A percentile compares a stretch with the other conserved stretches of the same genome.
Evolutionary conservation across 2,797 vertebrate species (phyloP).

Genomic region (Phaenicophaeus curvirostris): DNA sequence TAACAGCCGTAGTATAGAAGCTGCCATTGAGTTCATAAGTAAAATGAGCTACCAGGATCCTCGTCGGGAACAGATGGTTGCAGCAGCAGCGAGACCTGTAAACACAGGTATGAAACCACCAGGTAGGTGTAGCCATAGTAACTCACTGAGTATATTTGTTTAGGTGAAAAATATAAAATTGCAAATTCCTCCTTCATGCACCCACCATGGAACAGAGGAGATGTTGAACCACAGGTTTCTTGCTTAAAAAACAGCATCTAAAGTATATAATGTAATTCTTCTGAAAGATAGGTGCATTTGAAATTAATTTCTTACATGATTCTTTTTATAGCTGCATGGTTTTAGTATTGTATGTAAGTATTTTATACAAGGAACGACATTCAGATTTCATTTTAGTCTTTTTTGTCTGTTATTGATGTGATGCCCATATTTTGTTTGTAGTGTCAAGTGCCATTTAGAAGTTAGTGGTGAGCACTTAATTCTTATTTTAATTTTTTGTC

Average conservation of each 20-base stretch:
- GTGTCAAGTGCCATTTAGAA: background rate
- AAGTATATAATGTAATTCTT: background rate
- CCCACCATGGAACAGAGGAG: background rate
- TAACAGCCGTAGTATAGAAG: constrained; percentile 87
- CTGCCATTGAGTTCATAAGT: constrained; percentile 90
- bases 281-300: background rate
- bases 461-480: background rate
- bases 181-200: background rate
- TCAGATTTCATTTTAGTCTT: background rate
- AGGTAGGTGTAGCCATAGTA: constrained; percentile 77
- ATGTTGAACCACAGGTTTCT: background rate
- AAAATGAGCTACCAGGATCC: constrained; percentile 94
- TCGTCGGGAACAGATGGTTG: constrained; percentile 88
- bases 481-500: background rate
- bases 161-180: background rate
- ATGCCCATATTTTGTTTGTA: background rate
- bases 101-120: constrained; percentile 85
- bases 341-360: background rate
- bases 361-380: background rate
- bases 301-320: background rate
- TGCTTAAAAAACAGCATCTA: background rate
- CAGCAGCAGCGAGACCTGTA: constrained; percentile 81
- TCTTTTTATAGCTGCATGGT: background rate
- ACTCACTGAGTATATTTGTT: background rate
- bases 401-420: background rate